phyloP scores from a whole-genome alignment of 2,113 vertebrate species.

The Mesocricetus auratus region DNA sequence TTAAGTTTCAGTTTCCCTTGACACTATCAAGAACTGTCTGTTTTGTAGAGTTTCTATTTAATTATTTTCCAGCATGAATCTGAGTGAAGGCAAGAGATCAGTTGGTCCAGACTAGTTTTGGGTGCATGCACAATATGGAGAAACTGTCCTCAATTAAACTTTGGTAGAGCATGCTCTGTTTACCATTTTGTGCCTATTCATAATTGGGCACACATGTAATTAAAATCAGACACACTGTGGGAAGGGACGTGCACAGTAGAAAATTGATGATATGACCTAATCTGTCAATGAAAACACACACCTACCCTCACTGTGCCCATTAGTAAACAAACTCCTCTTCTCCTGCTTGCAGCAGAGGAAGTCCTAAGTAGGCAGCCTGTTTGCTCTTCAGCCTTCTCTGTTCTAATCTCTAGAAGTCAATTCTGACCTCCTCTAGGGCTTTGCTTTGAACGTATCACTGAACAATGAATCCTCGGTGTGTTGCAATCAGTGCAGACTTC shows the following conservation, averaged over 20 bases:
- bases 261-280: no score
- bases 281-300: not conserved
- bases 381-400: no score
- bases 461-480: not conserved
- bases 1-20: not conserved
- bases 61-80: not conserved
- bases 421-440: not conserved
- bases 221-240: not conserved
- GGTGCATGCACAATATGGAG: not conserved
- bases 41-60: not conserved
- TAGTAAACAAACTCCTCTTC: not conserved
- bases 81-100: not conserved
- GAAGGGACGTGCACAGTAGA: not conserved
- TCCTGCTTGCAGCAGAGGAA: not conserved
- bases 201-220: not conserved
- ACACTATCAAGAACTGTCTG: not conserved
- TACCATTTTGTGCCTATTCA: not conserved
- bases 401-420: not conserved
- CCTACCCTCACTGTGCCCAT: not conserved
- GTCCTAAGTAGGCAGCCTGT: no score
- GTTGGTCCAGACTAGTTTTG: not conserved
- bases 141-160: not conserved
- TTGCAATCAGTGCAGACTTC: not conserved
- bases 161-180: no score
- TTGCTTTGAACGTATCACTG: not conserved